Evolutionary conservation across 2,113 vertebrate genomes (phyloP), one percentile per base, ranked within the genome.

Genomic region (Myotis brandtii): DNA sequence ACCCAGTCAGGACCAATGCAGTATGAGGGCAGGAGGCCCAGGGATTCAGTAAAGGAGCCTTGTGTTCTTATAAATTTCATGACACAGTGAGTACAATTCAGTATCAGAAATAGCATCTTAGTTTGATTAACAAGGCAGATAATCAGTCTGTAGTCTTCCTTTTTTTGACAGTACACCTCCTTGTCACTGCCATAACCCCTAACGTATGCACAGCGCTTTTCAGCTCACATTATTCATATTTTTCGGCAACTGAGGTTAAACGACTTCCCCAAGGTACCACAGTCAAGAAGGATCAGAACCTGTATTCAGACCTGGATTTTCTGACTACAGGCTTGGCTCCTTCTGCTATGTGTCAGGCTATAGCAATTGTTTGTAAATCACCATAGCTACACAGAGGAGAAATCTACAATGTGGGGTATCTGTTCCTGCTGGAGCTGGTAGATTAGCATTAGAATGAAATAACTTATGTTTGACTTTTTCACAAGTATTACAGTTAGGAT

Each of bases 401-500:
- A 90, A 76, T 70, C 72, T 83, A 82, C 9, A 87, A 37, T 20
- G 27, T 16, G 18, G 3, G 14, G 1, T 5, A 37, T n/a, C 50
- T 34, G 84, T 79, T 85, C 20, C 72, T 81, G 37, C n/a, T 48
- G 6, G 12, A 86, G 21, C 11, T 40, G 52, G 59, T 27, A 84
- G 13, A 18, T 40, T 48, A 80, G 76, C 66, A 92, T 20, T 18
- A 59, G 34, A 90, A 25, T 48, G 17, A 70, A 85, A 66, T 75
- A 46, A 50, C 18, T 23, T n/a, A 12, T 82, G 23, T 92, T 75
- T 89, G 62, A 56, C 25, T 50, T 88, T 76, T 23, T 66, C 66
- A n/a, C 18, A 87, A 94, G 16, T 62, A 72, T 81, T 93, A 69
- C 1, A 91, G 16, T 89, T 56, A 92, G 17, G 21, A 86, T 92